Evolutionary conservation across 2,113 vertebrate genomes (phyloP).

Genomic region (Lates calcarifer): DNA sequence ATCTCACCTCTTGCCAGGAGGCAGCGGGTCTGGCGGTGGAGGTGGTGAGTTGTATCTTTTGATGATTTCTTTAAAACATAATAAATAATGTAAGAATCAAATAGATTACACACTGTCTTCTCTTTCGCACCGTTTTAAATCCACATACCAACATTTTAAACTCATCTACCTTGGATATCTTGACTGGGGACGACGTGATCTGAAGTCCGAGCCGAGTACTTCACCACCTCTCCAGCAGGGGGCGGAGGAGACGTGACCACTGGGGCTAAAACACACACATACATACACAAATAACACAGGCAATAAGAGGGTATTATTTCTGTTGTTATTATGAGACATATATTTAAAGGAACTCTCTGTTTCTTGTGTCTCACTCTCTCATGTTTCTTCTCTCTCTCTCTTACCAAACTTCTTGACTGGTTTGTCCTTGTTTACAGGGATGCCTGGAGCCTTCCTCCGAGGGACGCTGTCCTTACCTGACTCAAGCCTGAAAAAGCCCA

Average conservation of each 20-base stretch:
- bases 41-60: slow-evolving; percentile 89
- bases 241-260: slow-evolving; percentile 64
- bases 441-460: slow-evolving; percentile 40
- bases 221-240: slow-evolving; percentile 87
- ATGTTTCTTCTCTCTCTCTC: slow-evolving; percentile 25
- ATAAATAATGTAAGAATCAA: neutral
- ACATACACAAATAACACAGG: slow-evolving; percentile 6
- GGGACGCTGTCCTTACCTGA: slow-evolving; percentile 60
- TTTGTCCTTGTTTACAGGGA: slow-evolving; percentile 62
- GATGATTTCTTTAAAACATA: slow-evolving; percentile 86
- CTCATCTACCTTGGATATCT: slow-evolving; percentile 86
- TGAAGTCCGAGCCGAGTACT: slow-evolving; percentile 83
- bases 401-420: slow-evolving; percentile 72
- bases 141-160: neutral
- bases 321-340: too few species aligned
- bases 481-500: slow-evolving; percentile 52
- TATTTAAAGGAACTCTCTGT: slow-evolving; percentile 1
- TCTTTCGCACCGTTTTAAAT: neutral
- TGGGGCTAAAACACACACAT: slow-evolving; percentile 70
- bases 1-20: slow-evolving; percentile 76
- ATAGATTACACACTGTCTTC: neutral
- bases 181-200: slow-evolving; percentile 90
- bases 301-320: neutral
- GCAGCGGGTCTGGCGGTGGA: slow-evolving; percentile 59
- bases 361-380: neutral